Evolutionary conservation across 2,797 vertebrate species (phyloP), one percentile per base, ranked within the genome.

Genomic region (Aulostomus chinensis): DNA sequence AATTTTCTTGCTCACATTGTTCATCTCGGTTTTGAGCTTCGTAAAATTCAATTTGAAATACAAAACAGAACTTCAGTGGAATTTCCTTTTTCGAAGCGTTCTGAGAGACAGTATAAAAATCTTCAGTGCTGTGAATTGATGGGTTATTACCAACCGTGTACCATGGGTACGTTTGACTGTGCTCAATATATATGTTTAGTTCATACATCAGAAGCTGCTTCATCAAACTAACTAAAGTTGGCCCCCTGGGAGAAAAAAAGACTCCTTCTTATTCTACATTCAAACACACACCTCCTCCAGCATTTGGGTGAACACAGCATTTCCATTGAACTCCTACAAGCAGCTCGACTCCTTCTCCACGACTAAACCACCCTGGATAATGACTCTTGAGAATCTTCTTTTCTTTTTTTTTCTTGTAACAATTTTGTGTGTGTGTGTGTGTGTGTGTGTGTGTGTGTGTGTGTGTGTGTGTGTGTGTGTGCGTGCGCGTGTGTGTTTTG

Each of bases 51-150:
- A 89, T 84, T 88, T 84, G 77, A 89, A 86, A 85, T 85, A 88
- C 70, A 88, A 87, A 91, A 88, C 75, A 67, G 55, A 86, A 88
- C 79, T 85, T 90, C 86, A 84, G 93, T 80, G 49, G 59, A 84
- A 88, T 93, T 92, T 81, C 48, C 48, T 66, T 65, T 84, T 80
- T 91, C 82, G 85, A 91, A 93, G 90, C 91, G 24, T 47, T 91
- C 94, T 95, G 95, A 86, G 31, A 89, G 93, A 93, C 91, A 92
- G 90, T 91, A 92, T 91, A 94, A 93, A 92, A 87, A 91, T 94
- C 92, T 92, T 91, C 90, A 93, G 92, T 93, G 89, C 89, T 91
- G 87, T 92, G 86, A 83, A 88, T 88, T 84, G 80, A 76, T 66
- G 86, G 79, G 85, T 86, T 85, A 83, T 84, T 84, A 89, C 86